phyloP scores from a whole-genome alignment of 2,797 vertebrate genomes.

The Sebastes hubbsi region DNA sequence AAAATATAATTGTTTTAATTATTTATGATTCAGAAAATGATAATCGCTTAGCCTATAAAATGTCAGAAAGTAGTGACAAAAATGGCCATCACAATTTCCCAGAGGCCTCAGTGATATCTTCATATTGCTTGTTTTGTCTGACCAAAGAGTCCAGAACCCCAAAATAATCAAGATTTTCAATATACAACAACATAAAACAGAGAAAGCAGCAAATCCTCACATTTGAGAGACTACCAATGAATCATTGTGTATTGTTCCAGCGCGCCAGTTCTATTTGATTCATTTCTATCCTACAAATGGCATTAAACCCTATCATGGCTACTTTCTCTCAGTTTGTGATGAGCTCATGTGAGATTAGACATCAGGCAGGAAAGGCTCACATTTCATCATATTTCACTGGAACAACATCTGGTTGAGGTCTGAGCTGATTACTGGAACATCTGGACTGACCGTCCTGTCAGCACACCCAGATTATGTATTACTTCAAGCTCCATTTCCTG shows the following conservation, averaged over 20 bases:
- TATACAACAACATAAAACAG: not conserved
- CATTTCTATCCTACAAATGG: not conserved
- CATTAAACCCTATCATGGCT: constrained; percentile 2
- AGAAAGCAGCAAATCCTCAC: not conserved
- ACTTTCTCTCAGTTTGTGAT: constrained; percentile 22
- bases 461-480: constrained; percentile 50
- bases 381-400: constrained; percentile 65
- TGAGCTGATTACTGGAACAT: constrained; percentile 75
- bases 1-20: not conserved
- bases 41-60: not conserved
- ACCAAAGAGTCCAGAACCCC: not conserved
- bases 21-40: not conserved
- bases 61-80: not conserved
- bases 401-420: constrained; percentile 69
- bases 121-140: not conserved
- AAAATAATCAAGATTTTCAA: not conserved
- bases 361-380: constrained; percentile 45
- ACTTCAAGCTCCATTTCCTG: constrained; percentile 32
- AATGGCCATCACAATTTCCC: not conserved
- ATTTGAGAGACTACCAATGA: not conserved
- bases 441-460: constrained; percentile 58
- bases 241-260: not conserved
- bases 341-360: constrained; percentile 51
- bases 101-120: not conserved
- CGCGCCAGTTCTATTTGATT: not conserved